Evolutionary conservation across 2,888 invertebrate species (phyloP), one percentile per base, ranked within the genome.

Genomic region (Metallyticus violacea): DNA sequence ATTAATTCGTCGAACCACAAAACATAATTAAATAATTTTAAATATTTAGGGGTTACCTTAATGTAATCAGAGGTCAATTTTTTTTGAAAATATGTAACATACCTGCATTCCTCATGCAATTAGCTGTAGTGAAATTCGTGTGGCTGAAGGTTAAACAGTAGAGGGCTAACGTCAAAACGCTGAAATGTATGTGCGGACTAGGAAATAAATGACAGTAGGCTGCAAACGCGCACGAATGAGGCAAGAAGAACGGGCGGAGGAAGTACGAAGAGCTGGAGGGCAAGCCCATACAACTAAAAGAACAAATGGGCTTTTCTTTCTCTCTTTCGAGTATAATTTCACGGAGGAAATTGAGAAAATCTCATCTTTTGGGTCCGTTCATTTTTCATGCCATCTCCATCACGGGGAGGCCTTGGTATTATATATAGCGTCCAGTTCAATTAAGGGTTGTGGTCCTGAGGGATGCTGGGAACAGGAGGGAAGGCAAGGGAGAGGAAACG

Each of bases 321-420:
- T 91, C 90, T 90, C 90, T 89, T 90, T 90, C 90, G 90, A 91
- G 90, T 91, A 91, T 91, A 92, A 92, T 92, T 91, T 91, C 91
- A 89, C 90, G 90, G 90, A 92, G 91, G 92, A 92, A 92, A 92
- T 92, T 92, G 92, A 91, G 91, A 91, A 88, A 91, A 92, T 91
- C 91, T 91, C 90, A 91, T 91, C 91, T 91, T 91, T 91, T 92
- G 76, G 85, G 81, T 85, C 86, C 91, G 91, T 91, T 92, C 92
- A 92, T 92, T 92, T 92, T 92, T 92, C 92, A 92, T 92, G 91
- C 91, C 91, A 91, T 91, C 91, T 91, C 91, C 91, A 91, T 91
- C 86, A 87, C 87, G 76, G 77, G 40, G 40, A 87, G 86, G 85
- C 85, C 87, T 85, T 82, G 81, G 86, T 85, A 87, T 85, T 87